Conservation (phyloP, 2,797 vertebrate species). For the Parauchenoglanis ngamensis region DNA sequence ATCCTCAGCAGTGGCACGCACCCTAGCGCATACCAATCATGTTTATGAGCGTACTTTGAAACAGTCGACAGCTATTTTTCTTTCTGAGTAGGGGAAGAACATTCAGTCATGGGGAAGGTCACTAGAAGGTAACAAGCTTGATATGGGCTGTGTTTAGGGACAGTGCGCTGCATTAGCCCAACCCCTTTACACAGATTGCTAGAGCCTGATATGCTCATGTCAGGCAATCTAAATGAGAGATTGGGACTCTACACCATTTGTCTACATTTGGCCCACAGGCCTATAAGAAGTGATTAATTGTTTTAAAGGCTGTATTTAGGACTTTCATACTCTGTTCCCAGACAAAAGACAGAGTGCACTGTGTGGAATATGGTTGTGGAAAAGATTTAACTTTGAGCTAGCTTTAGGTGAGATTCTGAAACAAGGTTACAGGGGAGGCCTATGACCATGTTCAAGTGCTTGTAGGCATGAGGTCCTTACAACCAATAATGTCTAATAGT, state of each 20-base stretch:
- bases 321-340: constrained; percentile 44
- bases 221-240: constrained; percentile 67
- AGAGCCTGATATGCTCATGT: constrained; percentile 58
- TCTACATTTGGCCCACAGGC: constrained; percentile 55
- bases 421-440: not conserved
- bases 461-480: not conserved
- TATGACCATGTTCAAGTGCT: not conserved
- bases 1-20: constrained; percentile 31
- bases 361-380: not conserved
- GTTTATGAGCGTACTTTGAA: constrained; percentile 38
- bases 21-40: constrained; percentile 46
- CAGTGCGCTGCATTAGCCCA: constrained; percentile 55
- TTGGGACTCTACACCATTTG: constrained; percentile 54
- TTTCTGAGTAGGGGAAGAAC: constrained; percentile 57
- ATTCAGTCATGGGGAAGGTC: constrained; percentile 65
- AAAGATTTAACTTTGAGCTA: constrained; percentile 1
- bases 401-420: constrained; percentile 10
- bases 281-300: constrained; percentile 58
- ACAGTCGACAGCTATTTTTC: constrained; percentile 59
- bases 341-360: not conserved
- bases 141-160: constrained; percentile 55
- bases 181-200: constrained; percentile 56
- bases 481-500: constrained; percentile 18
- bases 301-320: constrained; percentile 49
- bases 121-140: constrained; percentile 63